Evolutionary conservation across 2,888 invertebrate genomes (phyloP).

Genomic region (Anoncus sp.): DNA sequence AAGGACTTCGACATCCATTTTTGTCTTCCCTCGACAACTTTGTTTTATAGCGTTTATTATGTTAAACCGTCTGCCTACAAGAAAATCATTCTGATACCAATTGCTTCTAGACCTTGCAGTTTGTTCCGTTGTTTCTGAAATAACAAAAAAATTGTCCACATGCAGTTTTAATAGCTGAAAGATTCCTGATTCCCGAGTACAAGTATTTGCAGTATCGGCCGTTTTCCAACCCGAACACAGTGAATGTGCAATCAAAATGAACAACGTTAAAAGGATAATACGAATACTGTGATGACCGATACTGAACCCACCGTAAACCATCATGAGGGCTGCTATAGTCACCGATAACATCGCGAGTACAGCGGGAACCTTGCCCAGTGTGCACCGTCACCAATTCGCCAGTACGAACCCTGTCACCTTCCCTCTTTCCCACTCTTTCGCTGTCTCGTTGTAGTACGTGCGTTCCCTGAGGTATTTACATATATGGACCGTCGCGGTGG

Average conservation of each 20-base stretch:
- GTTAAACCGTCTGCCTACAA: no score
- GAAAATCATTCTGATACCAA: no score
- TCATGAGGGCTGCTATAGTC: slow-evolving; percentile 23
- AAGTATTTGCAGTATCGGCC: neutral
- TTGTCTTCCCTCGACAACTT: no score
- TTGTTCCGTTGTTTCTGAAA: no score
- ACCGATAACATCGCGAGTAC: slow-evolving; percentile 28
- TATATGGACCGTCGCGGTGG: slow-evolving; percentile 78
- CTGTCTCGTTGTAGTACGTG: slow-evolving; percentile 72
- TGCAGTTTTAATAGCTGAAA: no score
- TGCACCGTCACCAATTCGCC: slow-evolving; percentile 32
- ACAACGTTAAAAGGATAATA: slow-evolving; percentile 1
- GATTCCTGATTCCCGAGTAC: no score
- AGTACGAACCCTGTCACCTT: slow-evolving; percentile 34
- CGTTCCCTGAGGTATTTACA: slow-evolving; percentile 81
- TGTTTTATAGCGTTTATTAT: no score
- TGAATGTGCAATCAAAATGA: neutral
- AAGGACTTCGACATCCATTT: no score
- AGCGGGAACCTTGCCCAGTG: slow-evolving; percentile 1
- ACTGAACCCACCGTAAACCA: slow-evolving; percentile 23
- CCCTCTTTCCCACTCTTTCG: slow-evolving; percentile 39
- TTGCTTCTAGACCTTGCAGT: no score
- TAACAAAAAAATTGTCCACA: no score
- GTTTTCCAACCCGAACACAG: neutral
- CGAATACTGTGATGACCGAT: slow-evolving; percentile 27